A percentile compares a stretch with the other conserved stretches of the same genome.
Evolutionary conservation across 2,797 vertebrate genomes (phyloP).

Genomic region (Halcyon chelicuti): DNA sequence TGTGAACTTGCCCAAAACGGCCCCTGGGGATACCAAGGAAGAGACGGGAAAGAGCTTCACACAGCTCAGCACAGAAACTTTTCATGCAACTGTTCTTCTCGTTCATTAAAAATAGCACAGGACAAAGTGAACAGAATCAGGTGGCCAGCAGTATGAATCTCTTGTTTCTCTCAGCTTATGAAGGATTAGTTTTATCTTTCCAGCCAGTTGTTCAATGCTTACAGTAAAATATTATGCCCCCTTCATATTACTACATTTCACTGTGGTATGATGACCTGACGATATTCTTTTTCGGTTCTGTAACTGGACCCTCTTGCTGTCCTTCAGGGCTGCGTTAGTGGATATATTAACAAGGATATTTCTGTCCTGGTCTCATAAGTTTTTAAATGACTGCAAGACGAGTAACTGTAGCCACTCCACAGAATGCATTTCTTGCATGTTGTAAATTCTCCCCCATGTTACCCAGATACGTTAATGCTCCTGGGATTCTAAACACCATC

Average conservation of each 20-base stretch:
- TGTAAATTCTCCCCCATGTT: slow-evolving; percentile 21
- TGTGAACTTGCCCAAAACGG: slow-evolving; percentile 90
- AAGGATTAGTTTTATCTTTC: slow-evolving; percentile 77
- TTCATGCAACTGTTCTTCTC: slow-evolving; percentile 65
- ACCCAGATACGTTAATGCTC: not conserved
- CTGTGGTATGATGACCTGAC: not conserved
- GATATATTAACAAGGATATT: slow-evolving; percentile 53
- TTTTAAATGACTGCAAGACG: slow-evolving; percentile 4
- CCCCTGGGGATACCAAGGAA: slow-evolving; percentile 78
- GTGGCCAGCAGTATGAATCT: slow-evolving; percentile 66
- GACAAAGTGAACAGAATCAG: slow-evolving; percentile 68
- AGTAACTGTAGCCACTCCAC: not conserved
- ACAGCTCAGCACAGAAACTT: not conserved
- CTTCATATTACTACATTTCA: not conserved
- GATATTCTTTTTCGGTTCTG: not conserved
- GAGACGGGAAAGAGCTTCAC: not conserved
- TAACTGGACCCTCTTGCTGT: slow-evolving; percentile 28
- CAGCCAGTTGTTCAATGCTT: slow-evolving; percentile 75
- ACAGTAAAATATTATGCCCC: slow-evolving; percentile 69
- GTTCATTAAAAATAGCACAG: slow-evolving; percentile 78
- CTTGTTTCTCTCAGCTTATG: slow-evolving; percentile 69
- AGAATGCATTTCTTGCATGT: not conserved
- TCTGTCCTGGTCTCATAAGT: slow-evolving; percentile 40
- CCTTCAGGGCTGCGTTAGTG: slow-evolving; percentile 34
- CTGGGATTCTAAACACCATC: slow-evolving; percentile 12